These are phyloP conservation scores for Lordiphosa stackelbergi DNA, from an alignment of 1,140 invertebrate genomes.

Conservation along the genomic window DNA sequence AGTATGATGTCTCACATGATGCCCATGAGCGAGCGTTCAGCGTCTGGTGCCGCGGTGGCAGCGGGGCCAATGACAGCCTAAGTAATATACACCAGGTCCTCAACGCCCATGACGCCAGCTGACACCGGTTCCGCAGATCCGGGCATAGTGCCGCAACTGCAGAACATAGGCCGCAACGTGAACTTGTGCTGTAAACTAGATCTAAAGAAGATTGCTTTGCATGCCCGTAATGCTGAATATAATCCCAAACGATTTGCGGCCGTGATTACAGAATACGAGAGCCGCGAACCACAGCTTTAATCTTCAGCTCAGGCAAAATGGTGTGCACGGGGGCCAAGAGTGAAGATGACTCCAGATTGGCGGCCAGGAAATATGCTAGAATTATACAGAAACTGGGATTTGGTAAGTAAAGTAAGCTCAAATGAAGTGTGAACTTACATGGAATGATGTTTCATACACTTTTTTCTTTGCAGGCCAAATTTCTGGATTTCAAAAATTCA, in stretches of 20 bases:
- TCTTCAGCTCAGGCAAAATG: constrained; percentile 99
- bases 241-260: constrained; percentile 99
- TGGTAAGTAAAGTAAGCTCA: constrained; percentile 79
- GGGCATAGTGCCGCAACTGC: constrained; percentile 94
- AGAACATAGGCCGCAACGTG: constrained; percentile 98
- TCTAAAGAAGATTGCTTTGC: constrained; percentile 97
- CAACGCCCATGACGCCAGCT: constrained; percentile 93
- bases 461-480: constrained; percentile 88
- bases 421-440: too few species aligned
- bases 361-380: constrained; percentile 98
- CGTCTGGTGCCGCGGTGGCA: constrained; percentile 18
- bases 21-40: constrained; percentile 79
- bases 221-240: constrained; percentile 99
- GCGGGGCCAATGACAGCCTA: constrained; percentile 68
- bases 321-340: constrained; percentile 99
- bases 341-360: constrained; percentile 97
- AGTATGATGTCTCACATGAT: constrained; percentile 91
- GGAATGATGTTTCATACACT: too few species aligned
- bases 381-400: constrained; percentile 99
- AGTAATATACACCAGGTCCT: constrained; percentile 82
- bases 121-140: constrained; percentile 96
- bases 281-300: constrained; percentile 98
- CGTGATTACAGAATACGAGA: constrained; percentile 99
- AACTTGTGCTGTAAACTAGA: constrained; percentile 97
- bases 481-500: constrained; percentile 99